A percentile compares a stretch with the other conserved stretches of the same genome.
These are phyloP conservation scores for Cryptotis parvus DNA, from an alignment of 2,113 vertebrate species.

Conservation along the genomic window DNA sequence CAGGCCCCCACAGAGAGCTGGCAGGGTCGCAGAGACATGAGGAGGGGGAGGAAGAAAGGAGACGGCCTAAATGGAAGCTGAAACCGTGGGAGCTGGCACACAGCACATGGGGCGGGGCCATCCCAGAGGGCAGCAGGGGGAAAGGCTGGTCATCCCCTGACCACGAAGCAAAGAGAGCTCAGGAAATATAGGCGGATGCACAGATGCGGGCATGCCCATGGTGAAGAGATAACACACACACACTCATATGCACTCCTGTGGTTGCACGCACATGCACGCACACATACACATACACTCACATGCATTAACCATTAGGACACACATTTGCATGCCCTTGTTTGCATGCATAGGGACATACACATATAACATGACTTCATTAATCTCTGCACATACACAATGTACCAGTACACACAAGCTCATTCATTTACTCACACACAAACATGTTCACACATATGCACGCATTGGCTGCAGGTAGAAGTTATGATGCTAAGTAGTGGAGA, in stretches of 20 bases:
- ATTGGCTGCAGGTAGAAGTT: neutral
- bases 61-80: neutral
- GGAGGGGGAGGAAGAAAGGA: neutral
- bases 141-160: neutral
- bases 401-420: neutral
- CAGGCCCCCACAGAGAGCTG: conserved; percentile 42
- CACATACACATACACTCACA: no score
- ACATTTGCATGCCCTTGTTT: no score
- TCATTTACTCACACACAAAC: neutral
- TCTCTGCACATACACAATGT: no score
- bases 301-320: no score
- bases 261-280: no score
- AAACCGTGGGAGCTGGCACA: no score
- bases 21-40: neutral
- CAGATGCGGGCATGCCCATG: no score
- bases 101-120: rapidly evolving
- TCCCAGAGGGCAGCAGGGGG: neutral
- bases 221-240: neutral
- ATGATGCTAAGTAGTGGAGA: neutral
- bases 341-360: no score
- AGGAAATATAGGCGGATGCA: neutral
- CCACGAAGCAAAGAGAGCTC: neutral
- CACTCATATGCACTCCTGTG: neutral
- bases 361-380: no score
- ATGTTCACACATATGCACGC: no score